Conservation (phyloP, 1,140 invertebrate species). For the Lycorma delicatula region DNA sequence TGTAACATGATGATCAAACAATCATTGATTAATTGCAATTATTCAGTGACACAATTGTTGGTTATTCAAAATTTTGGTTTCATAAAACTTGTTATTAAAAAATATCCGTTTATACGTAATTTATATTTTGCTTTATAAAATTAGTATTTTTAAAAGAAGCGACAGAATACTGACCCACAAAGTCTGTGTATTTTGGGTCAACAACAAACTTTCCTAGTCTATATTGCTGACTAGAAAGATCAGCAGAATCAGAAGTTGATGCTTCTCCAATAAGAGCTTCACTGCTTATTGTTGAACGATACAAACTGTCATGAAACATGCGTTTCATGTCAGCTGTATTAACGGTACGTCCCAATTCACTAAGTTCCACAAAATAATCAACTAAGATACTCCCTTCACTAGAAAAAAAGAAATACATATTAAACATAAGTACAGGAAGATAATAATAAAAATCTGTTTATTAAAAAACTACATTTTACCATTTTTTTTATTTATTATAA, state of each 20-base stretch:
- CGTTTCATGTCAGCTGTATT: constrained; percentile 71
- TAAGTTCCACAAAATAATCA: constrained; percentile 77
- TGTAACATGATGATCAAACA: too few relatives aligned
- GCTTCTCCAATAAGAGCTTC: constrained; percentile 19
- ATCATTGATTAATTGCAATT: too few relatives aligned
- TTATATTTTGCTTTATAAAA: too few relatives aligned
- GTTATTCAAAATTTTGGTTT: too few relatives aligned
- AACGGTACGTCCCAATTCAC: constrained; percentile 63
- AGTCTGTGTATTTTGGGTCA: constrained; percentile 80
- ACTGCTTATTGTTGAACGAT: constrained; percentile 39
- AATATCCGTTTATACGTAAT: too few relatives aligned
- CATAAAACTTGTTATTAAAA: too few relatives aligned
- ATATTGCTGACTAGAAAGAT: constrained; percentile 42
- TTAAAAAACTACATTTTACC: too few relatives aligned
- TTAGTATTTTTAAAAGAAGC: too few relatives aligned
- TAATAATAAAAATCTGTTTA: too few relatives aligned
- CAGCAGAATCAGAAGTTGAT: constrained; percentile 30
- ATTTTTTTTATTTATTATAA: too few relatives aligned
- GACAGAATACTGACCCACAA: constrained; percentile 66
- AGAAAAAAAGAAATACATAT: background rate
- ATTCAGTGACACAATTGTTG: too few relatives aligned
- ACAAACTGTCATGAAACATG: constrained; percentile 69
- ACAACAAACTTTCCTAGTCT: constrained; percentile 70
- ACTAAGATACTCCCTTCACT: constrained; percentile 78
- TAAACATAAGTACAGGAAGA: background rate